phyloP scores from a whole-genome alignment of 2,888 invertebrate species.

The Suillia variegata region DNA sequence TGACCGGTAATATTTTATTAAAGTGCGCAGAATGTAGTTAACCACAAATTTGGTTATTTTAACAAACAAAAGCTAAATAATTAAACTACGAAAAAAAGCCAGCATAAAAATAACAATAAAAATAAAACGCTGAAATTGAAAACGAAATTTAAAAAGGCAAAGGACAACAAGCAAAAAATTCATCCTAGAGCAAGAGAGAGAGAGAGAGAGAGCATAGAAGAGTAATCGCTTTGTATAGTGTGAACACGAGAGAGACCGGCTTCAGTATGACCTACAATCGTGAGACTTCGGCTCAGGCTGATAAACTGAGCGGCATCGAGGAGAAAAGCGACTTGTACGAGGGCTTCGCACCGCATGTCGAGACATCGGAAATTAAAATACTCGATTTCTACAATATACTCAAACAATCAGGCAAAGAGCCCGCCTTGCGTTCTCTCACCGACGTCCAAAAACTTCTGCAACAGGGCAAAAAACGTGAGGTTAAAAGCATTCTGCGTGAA shows the following conservation, averaged over 20 bases:
- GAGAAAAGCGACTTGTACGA: conserved; percentile 78
- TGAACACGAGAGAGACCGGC: not conserved
- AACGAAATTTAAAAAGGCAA: no score
- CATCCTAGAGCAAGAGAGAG: not conserved
- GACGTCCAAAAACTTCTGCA: conserved; percentile 77
- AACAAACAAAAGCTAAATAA: no score
- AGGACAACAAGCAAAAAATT: no score
- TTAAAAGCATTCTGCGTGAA: conserved; percentile 80
- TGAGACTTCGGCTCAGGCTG: conserved; percentile 63
- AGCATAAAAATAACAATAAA: no score
- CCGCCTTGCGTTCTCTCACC: conserved; percentile 76
- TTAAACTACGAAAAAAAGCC: no score
- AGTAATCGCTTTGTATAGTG: not conserved
- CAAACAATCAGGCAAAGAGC: conserved; percentile 65
- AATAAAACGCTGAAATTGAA: no score
- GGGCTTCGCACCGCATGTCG: conserved; percentile 82
- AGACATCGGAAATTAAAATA: conserved; percentile 74
- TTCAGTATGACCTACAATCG: conserved; percentile 59
- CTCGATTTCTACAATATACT: conserved; percentile 56
- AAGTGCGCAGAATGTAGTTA: no score
- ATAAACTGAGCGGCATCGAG: conserved; percentile 76
- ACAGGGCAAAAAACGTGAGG: conserved; percentile 75
- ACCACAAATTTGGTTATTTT: no score
- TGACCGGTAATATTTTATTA: no score
- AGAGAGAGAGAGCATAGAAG: conserved; percentile 1